Conservation (phyloP, 92 coral and sea anemone genomes). For the Phenganax subtilis region DNA sequence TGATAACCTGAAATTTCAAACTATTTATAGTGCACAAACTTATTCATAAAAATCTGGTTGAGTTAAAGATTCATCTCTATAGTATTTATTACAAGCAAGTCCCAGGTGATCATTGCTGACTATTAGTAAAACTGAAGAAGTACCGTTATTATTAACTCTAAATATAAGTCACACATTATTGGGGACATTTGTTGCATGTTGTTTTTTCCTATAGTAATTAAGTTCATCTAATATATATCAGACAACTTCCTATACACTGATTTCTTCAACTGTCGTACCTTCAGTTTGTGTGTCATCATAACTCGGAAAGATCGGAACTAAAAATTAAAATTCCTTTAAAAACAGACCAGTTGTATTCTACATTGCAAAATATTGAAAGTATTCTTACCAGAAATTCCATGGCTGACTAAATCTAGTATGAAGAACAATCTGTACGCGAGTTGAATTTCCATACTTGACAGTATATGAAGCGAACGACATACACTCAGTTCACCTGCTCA, state of each 20-base stretch:
- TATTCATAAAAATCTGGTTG: neutral
- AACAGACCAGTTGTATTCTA: neutral
- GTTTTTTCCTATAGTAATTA: too few species aligned
- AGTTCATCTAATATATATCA: too few species aligned
- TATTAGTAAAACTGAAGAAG: too few species aligned
- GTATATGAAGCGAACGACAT: conserved; percentile 25
- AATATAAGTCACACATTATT: too few species aligned
- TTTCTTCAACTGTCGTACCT: neutral
- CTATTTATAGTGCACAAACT: neutral
- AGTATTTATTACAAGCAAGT: too few species aligned
- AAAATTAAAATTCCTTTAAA: neutral
- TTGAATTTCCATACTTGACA: conserved; percentile 6
- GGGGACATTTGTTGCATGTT: too few species aligned
- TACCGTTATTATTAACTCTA: neutral
- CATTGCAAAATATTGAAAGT: neutral
- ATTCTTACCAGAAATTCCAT: conserved; percentile 31
- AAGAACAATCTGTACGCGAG: conserved; percentile 7
- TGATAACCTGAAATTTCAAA: conserved; percentile 24
- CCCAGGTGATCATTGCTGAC: too few species aligned
- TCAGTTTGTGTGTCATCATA: conserved; percentile 6
- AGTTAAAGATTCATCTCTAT: neutral
- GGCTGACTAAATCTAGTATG: conserved; percentile 27
- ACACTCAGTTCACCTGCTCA: conserved; percentile 23
- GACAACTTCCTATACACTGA: too few species aligned
- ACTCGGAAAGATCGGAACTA: conserved; percentile 3